Percentiles rank a stretch among this genome's conserved stretches.
These are phyloP conservation scores for Sebastes kiyomatsui DNA, from an alignment of 2,797 vertebrate genomes.

Conservation along the genomic window DNA sequence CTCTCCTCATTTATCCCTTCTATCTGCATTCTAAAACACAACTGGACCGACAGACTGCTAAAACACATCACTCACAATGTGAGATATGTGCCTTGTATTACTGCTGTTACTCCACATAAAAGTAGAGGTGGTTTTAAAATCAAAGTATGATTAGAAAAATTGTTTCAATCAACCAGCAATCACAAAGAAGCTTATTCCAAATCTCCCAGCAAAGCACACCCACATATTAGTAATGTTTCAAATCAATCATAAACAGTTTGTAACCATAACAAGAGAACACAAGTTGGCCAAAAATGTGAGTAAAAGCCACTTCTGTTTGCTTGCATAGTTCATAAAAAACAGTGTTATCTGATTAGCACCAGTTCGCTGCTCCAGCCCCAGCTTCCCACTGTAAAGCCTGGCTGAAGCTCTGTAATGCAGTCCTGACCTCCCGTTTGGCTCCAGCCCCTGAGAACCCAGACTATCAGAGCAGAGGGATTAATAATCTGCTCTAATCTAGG, in stretches of 20 bases:
- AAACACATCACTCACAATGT: neutral
- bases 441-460: conserved; percentile 39
- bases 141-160: neutral
- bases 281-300: conserved; percentile 27
- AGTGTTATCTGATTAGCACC: conserved; percentile 31
- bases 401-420: conserved; percentile 24
- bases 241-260: conserved; percentile 34
- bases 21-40: conserved; percentile 16
- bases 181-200: conserved; percentile 22
- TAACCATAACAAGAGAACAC: conserved; percentile 12
- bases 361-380: conserved; percentile 10
- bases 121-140: neutral
- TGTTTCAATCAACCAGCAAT: neutral
- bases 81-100: neutral
- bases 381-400: conserved; percentile 27
- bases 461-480: conserved; percentile 67
- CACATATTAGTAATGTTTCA: conserved; percentile 48
- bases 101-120: neutral
- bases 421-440: conserved; percentile 47
- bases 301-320: conserved; percentile 33
- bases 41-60: neutral
- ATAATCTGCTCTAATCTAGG: conserved; percentile 77
- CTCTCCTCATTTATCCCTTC: neutral
- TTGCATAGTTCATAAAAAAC: conserved; percentile 34
- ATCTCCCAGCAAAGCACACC: conserved; percentile 39